Conservation (phyloP, 2,797 vertebrate genomes). For the Notamacropus eugenii region DNA sequence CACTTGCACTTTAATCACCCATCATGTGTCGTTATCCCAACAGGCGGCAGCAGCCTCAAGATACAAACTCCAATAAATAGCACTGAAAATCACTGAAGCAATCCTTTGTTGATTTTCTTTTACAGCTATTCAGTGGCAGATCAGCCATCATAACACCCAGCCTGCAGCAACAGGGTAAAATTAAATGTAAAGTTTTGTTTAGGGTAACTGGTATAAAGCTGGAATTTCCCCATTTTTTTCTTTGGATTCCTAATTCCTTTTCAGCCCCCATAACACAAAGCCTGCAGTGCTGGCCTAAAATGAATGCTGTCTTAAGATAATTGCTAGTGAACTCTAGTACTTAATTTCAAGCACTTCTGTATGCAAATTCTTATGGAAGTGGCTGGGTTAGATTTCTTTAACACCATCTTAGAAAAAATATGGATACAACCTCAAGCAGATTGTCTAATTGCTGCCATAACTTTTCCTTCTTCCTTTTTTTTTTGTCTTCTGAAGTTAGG, state of each 20-base stretch:
- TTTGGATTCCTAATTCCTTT: conserved; percentile 35
- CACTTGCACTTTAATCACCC: conserved; percentile 79
- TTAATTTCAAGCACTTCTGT: conserved; percentile 62
- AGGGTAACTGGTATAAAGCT: conserved; percentile 71
- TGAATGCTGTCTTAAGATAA: conserved; percentile 53
- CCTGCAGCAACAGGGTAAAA: conserved; percentile 74
- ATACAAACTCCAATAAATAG: conserved; percentile 74
- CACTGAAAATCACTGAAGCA: conserved; percentile 65
- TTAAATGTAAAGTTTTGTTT: conserved; percentile 81
- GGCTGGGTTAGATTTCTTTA: conserved; percentile 41
- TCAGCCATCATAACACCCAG: conserved; percentile 73
- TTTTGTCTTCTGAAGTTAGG: neutral
- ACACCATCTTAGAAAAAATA: neutral
- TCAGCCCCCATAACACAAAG: conserved; percentile 7
- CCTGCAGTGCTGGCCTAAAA: conserved; percentile 59
- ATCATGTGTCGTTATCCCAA: conserved; percentile 81
- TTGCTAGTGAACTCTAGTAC: conserved; percentile 66
- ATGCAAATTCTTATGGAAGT: conserved; percentile 62
- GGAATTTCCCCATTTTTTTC: conserved; percentile 51
- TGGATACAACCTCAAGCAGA: conserved; percentile 21
- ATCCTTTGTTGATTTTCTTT: conserved; percentile 81
- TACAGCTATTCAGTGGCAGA: conserved; percentile 76
- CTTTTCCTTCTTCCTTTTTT: neutral
- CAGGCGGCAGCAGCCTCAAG: conserved; percentile 77
- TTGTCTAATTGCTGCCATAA: neutral